A percentile compares a stretch with the other conserved stretches of the same genome.
Evolutionary conservation across 2,797 vertebrate genomes (phyloP).

Genomic region (Clarias pachynema): DNA sequence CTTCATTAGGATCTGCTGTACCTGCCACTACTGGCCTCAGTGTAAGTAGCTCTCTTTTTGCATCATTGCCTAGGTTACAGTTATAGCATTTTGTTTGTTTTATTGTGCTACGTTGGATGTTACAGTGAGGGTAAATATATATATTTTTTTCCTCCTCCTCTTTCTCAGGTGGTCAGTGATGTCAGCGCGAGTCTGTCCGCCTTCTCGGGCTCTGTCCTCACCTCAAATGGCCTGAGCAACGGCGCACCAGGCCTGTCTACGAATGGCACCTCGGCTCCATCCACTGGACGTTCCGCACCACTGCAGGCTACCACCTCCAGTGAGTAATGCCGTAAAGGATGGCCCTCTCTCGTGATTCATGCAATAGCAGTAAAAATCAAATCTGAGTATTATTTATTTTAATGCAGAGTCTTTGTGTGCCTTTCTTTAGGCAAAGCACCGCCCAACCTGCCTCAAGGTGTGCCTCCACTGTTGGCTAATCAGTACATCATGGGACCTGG

Average conservation of each 20-base stretch:
- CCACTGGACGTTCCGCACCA: slow-evolving; percentile 79
- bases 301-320: slow-evolving; percentile 71
- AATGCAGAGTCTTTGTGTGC: slow-evolving; percentile 32
- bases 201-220: slow-evolving; percentile 66
- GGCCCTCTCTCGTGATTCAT: not conserved
- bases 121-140: not conserved
- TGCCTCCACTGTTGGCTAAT: slow-evolving; percentile 92
- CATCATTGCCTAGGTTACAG: not conserved
- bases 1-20: slow-evolving; percentile 78
- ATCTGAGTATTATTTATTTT: too few relatives aligned
- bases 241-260: slow-evolving; percentile 80
- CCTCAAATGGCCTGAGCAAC: slow-evolving; percentile 70
- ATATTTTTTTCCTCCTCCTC: not conserved
- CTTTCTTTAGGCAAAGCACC: slow-evolving; percentile 88
- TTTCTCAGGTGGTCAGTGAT: slow-evolving; percentile 75
- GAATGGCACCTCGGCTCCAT: slow-evolving; percentile 73
- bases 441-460: slow-evolving; percentile 92
- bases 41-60: slow-evolving; percentile 74
- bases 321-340: not conserved
- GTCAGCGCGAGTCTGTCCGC: slow-evolving; percentile 71
- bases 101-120: not conserved
- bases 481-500: slow-evolving; percentile 98
- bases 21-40: slow-evolving; percentile 77
- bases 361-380: not conserved
- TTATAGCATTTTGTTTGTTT: not conserved